phyloP scores from a whole-genome alignment of 2,888 invertebrate genomes.

The Craniophora ligustri region DNA sequence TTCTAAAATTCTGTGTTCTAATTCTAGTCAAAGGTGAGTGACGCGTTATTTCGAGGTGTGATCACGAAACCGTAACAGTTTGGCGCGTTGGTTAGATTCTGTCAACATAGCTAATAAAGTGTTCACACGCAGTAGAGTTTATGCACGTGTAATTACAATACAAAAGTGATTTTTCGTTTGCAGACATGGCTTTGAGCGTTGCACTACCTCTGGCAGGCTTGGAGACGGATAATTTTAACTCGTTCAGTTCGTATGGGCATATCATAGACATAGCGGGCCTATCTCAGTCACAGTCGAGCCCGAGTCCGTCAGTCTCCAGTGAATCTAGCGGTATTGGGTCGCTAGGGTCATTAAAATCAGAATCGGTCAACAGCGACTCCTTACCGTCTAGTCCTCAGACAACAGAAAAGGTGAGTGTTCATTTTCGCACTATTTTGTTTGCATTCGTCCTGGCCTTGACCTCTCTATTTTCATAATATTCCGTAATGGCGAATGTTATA shows the following conservation, averaged over 20 bases:
- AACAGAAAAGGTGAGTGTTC: conserved; percentile 83
- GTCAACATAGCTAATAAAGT: conserved; percentile 82
- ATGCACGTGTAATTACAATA: conserved; percentile 84
- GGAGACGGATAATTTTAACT: conserved; percentile 86
- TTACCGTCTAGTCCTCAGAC: conserved; percentile 87
- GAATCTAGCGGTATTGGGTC: conserved; percentile 90
- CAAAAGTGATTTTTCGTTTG: conserved; percentile 73
- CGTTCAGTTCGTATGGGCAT: conserved; percentile 83
- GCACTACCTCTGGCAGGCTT: conserved; percentile 89
- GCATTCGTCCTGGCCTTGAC: conserved; percentile 87
- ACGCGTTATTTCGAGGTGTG: conserved; percentile 56
- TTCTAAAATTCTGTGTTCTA: conserved; percentile 54
- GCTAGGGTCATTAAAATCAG: conserved; percentile 86
- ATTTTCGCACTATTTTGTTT: conserved; percentile 78
- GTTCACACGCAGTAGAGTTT: conserved; percentile 75
- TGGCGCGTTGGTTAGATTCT: conserved; percentile 85
- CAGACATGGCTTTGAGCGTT: conserved; percentile 90
- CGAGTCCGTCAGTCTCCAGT: conserved; percentile 88
- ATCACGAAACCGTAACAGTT: conserved; percentile 68
- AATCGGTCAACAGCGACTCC: conserved; percentile 84
- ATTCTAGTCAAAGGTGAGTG: conserved; percentile 66
- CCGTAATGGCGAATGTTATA: conserved; percentile 85
- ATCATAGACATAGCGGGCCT: conserved; percentile 87
- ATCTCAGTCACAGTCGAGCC: conserved; percentile 84
- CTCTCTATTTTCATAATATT: conserved; percentile 89